Percentiles rank a stretch among this genome's conserved stretches.
phyloP scores from a whole-genome alignment of 2,888 invertebrate species.

The Agriopis aurantiaria region DNA sequence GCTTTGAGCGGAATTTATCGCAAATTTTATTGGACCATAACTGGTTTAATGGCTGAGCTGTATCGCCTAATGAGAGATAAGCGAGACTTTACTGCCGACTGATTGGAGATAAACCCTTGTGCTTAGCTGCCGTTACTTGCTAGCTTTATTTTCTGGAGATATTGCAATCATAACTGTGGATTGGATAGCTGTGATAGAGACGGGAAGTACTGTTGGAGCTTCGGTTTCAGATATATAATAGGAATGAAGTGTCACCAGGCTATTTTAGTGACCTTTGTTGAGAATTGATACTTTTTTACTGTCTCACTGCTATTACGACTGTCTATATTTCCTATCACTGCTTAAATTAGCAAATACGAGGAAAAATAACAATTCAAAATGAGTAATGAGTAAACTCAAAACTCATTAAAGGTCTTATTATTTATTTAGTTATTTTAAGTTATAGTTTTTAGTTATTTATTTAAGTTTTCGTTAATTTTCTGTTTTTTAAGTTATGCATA shows the following conservation, averaged over 20 bases:
- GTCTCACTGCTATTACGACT: no score
- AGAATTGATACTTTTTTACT: no score
- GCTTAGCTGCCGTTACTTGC: slow-evolving; percentile 35
- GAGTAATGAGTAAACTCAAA: no score
- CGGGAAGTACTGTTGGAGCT: neutral
- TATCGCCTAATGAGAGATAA: slow-evolving; percentile 71
- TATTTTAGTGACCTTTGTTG: no score
- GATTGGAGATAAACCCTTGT: slow-evolving; percentile 42
- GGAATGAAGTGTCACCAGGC: neutral
- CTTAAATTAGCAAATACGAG: no score
- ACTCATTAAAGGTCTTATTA: no score
- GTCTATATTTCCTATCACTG: no score
- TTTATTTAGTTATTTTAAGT: no score
- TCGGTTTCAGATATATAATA: neutral
- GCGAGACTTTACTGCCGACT: slow-evolving; percentile 45
- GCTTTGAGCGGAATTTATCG: slow-evolving; percentile 57
- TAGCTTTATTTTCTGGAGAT: slow-evolving; percentile 37
- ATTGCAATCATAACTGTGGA: slow-evolving; percentile 34
- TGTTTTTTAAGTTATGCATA: no score
- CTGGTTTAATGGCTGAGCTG: slow-evolving; percentile 58
- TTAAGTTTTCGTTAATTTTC: no score
- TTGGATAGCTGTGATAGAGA: slow-evolving; percentile 18
- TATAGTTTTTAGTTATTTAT: no score
- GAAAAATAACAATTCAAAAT: no score
- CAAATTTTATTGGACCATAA: slow-evolving; percentile 63